A percentile compares a stretch with the other conserved stretches of the same genome.
phyloP scores from a whole-genome alignment of 2,113 vertebrate species.

The Clarias macrocephalus region DNA sequence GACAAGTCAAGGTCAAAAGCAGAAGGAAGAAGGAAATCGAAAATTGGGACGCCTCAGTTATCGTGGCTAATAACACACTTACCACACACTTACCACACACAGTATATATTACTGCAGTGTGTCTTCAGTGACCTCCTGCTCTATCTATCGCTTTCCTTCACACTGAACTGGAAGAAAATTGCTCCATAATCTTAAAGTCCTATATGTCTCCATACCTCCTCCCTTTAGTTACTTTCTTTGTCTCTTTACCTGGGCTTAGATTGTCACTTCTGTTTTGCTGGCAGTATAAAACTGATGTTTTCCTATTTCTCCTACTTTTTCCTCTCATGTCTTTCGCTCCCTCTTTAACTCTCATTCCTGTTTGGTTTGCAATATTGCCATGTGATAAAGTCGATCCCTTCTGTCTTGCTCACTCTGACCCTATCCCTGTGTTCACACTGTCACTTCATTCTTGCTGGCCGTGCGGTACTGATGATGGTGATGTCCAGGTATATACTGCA shows the following conservation, averaged over 20 bases:
- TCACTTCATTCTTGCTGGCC: slow-evolving; percentile 98
- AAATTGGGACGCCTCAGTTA: slow-evolving; percentile 16
- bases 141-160: slow-evolving; percentile 10
- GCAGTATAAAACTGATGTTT: background rate
- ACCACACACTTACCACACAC: slow-evolving; percentile 16
- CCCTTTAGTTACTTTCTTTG: background rate
- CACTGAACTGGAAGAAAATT: background rate
- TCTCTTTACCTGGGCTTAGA: background rate
- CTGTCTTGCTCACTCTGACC: background rate
- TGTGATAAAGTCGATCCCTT: background rate
- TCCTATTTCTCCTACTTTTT: background rate
- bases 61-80: slow-evolving; percentile 6
- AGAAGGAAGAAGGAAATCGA: slow-evolving; percentile 39
- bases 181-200: background rate
- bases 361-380: background rate
- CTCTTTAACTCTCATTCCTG: background rate
- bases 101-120: background rate
- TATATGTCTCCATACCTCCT: background rate
- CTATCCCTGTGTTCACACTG: slow-evolving; percentile 78
- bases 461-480: slow-evolving; percentile 88
- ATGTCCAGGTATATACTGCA: slow-evolving; percentile 91
- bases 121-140: slow-evolving; percentile 26
- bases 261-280: background rate
- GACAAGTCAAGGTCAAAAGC: slow-evolving; percentile 52
- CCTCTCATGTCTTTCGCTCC: background rate